phyloP scores from a whole-genome alignment of 2,797 vertebrate genomes.

The Brachyrhaphis roseni region DNA sequence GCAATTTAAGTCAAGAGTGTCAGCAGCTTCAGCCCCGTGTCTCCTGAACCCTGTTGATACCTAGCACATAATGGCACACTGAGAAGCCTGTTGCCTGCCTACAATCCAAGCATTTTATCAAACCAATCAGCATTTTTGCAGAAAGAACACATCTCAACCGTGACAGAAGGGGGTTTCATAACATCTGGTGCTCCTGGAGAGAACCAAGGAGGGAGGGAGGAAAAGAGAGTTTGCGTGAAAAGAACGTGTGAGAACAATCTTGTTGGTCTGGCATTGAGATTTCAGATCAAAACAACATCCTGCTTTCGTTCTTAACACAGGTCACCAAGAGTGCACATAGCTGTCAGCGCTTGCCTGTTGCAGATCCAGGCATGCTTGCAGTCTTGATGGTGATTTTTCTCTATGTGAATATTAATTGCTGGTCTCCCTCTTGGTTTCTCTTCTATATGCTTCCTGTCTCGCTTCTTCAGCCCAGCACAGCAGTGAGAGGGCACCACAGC shows the following conservation, averaged over 20 bases:
- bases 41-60: constrained; percentile 66
- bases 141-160: constrained; percentile 67
- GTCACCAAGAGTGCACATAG: constrained; percentile 61
- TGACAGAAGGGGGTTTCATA: constrained; percentile 70
- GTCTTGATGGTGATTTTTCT: constrained; percentile 38
- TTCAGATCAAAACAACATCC: constrained; percentile 49
- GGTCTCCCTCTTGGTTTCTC: constrained; percentile 19
- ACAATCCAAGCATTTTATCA: constrained; percentile 76
- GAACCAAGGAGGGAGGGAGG: constrained; percentile 12
- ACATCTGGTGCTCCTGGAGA: constrained; percentile 62
- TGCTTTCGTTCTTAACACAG: constrained; percentile 45
- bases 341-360: constrained; percentile 50
- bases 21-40: constrained; percentile 57
- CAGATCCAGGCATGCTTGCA: constrained; percentile 12
- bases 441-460: constrained; percentile 4
- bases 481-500: constrained; percentile 84
- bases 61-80: constrained; percentile 59
- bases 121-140: constrained; percentile 73
- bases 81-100: constrained; percentile 61
- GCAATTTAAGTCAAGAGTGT: constrained; percentile 60
- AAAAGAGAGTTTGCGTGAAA: constrained; percentile 37
- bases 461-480: constrained; percentile 81
- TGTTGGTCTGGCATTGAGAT: constrained; percentile 57
- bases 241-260: constrained; percentile 66
- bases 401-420: constrained; percentile 43